These are phyloP conservation scores for Gavialis gangeticus DNA, from an alignment of 2,113 vertebrate species.

Conservation along the genomic window DNA sequence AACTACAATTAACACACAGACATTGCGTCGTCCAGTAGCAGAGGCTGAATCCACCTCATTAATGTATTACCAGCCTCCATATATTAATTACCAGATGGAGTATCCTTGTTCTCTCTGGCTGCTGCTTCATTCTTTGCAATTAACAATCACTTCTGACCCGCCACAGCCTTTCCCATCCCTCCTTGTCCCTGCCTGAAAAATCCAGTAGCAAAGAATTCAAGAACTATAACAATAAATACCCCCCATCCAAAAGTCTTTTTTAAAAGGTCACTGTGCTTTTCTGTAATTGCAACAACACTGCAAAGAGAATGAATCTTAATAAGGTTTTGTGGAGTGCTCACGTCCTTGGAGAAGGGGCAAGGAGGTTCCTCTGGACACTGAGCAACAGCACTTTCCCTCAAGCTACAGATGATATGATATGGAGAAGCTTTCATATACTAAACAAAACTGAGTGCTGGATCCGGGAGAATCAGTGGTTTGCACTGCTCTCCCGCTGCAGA, in stretches of 20 bases:
- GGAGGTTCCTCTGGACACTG: constrained; percentile 35
- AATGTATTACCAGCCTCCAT: constrained; percentile 60
- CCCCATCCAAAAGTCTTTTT: constrained; percentile 53
- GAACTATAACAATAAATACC: constrained; percentile 65
- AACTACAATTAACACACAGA: constrained; percentile 23
- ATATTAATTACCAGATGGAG: constrained; percentile 72
- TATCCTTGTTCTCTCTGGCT: constrained; percentile 66
- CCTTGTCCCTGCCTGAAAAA: constrained; percentile 44
- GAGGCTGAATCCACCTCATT: constrained; percentile 70
- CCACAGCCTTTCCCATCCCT: constrained; percentile 42
- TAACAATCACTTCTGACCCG: constrained; percentile 75
- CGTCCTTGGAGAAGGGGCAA: constrained; percentile 58
- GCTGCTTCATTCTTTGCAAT: constrained; percentile 73
- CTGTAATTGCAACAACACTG: constrained; percentile 74
- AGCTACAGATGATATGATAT: constrained; percentile 6
- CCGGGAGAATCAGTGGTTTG: not conserved
- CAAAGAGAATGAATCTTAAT: constrained; percentile 75
- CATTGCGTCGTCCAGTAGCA: constrained; percentile 45
- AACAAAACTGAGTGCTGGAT: not conserved
- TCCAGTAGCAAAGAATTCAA: constrained; percentile 63
- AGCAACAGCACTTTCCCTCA: constrained; percentile 31
- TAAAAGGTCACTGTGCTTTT: constrained; percentile 75
- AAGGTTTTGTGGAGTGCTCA: constrained; percentile 42
- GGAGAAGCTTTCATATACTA: not conserved
- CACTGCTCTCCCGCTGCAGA: not conserved